These are phyloP conservation scores for Anoplopoma fimbria DNA, from an alignment of 2,113 vertebrate genomes.

Conservation along the genomic window DNA sequence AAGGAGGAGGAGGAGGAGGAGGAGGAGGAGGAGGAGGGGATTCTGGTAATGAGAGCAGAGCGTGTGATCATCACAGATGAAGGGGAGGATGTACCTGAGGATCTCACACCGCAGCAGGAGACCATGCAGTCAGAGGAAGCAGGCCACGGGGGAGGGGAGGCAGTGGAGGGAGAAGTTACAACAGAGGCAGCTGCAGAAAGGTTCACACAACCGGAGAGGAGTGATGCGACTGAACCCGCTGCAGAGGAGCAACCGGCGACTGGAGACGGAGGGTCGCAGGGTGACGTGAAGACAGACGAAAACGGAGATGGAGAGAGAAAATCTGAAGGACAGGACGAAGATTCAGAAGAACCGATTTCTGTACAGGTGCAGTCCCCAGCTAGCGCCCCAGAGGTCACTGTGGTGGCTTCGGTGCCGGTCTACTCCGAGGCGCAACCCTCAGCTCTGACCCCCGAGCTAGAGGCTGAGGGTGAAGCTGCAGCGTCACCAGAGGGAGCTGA, in stretches of 20 bases:
- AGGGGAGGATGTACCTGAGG: slow-evolving; percentile 66
- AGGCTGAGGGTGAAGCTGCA: slow-evolving; percentile 15
- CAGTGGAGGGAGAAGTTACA: slow-evolving; percentile 1
- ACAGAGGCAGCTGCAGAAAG: slow-evolving; percentile 25
- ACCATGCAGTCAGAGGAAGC: slow-evolving; percentile 5
- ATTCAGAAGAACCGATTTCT: neutral
- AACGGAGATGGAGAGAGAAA: neutral
- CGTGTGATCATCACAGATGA: slow-evolving; percentile 82
- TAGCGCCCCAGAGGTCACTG: slow-evolving; percentile 43
- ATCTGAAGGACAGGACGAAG: slow-evolving; percentile 11
- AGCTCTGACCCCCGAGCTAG: neutral
- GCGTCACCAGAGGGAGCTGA: slow-evolving; percentile 20
- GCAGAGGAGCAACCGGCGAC: neutral
- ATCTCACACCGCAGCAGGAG: neutral
- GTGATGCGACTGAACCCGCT: neutral
- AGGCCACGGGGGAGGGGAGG: neutral
- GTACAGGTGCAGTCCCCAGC: slow-evolving; percentile 28
- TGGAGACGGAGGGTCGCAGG: slow-evolving; percentile 2
- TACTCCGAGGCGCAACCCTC: slow-evolving; percentile 44
- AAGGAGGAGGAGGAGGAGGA: slow-evolving; percentile 67
- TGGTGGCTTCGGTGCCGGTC: slow-evolving; percentile 54
- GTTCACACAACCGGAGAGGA: slow-evolving; percentile 14
- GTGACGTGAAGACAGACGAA: neutral
- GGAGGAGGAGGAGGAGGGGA: slow-evolving; percentile 66
- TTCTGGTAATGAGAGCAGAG: slow-evolving; percentile 80